These are phyloP conservation scores for Porites evermanni DNA, from an alignment of 92 coral and sea anemone genomes.

Conservation along the genomic window DNA sequence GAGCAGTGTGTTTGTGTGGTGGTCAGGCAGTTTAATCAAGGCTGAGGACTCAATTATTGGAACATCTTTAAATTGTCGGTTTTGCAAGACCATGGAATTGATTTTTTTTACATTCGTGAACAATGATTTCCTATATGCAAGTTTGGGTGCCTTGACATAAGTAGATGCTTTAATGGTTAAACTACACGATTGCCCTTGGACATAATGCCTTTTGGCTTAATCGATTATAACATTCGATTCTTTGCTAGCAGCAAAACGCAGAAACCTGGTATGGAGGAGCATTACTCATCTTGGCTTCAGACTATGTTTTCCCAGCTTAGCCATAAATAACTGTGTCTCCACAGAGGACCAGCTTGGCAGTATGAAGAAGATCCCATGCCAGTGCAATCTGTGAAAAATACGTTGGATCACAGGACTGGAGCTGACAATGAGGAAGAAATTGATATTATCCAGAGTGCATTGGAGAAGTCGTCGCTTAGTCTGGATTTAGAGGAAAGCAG, in stretches of 20 bases:
- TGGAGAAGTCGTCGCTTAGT: not conserved
- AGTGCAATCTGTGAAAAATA: not conserved
- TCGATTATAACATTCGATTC: conserved; percentile 31
- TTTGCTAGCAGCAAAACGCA: conserved; percentile 31
- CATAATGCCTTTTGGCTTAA: conserved; percentile 62
- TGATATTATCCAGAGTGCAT: not conserved
- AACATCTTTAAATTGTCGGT: conserved; percentile 29
- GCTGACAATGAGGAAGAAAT: not conserved
- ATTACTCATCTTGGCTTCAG: conserved; percentile 56
- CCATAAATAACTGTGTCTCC: conserved; percentile 61
- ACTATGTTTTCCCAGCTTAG: conserved; percentile 80
- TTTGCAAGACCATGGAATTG: conserved; percentile 26
- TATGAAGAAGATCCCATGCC: conserved; percentile 36
- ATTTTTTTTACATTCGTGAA: conserved; percentile 50
- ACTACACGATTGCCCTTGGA: conserved; percentile 58
- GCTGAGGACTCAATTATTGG: conserved; percentile 23
- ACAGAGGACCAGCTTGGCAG: conserved; percentile 76
- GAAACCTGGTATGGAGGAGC: conserved; percentile 58
- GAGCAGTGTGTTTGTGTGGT: conserved; percentile 42
- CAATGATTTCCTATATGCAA: conserved; percentile 39
- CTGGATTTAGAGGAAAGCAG: not conserved
- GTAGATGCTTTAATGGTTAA: conserved; percentile 41
- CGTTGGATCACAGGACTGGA: too few relatives aligned
- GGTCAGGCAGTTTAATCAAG: conserved; percentile 31
- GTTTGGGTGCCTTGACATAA: conserved; percentile 49